phyloP scores from a whole-genome alignment of 1,140 invertebrate species.

The Globodera ellingtonae region DNA sequence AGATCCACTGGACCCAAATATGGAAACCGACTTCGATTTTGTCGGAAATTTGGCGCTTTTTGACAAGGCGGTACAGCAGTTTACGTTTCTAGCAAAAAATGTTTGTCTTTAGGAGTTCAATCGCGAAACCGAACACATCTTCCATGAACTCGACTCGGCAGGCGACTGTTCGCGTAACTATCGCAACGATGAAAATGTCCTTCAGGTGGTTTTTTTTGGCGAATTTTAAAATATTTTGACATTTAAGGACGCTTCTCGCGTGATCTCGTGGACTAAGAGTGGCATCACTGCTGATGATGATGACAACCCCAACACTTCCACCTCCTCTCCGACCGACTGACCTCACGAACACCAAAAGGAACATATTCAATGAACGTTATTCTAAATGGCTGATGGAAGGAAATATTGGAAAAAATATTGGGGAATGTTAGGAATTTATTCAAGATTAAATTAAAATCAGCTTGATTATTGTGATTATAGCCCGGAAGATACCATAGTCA shows the following conservation, averaged over 20 bases:
- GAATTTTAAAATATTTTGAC: neutral
- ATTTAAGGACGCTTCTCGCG: slow-evolving; percentile 48
- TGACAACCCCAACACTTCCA: too few species aligned
- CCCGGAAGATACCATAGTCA: too few species aligned
- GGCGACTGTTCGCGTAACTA: slow-evolving; percentile 35
- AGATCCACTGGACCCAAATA: slow-evolving; percentile 53
- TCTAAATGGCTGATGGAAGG: too few species aligned
- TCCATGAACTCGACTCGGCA: slow-evolving; percentile 18
- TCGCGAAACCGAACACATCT: slow-evolving; percentile 13
- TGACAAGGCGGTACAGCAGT: slow-evolving; percentile 44
- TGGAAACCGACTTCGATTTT: slow-evolving; percentile 60
- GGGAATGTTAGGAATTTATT: too few species aligned
- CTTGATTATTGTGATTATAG: too few species aligned
- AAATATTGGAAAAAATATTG: too few species aligned
- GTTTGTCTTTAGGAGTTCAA: slow-evolving; percentile 15
- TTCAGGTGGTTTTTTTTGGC: slow-evolving; percentile 20
- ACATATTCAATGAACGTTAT: too few species aligned
- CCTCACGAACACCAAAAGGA: too few species aligned
- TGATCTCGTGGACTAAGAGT: slow-evolving; percentile 48
- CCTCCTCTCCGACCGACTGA: too few species aligned
- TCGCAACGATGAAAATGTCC: slow-evolving; percentile 60
- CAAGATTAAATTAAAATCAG: too few species aligned
- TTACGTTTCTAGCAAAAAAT: neutral
- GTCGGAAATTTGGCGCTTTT: slow-evolving; percentile 57
- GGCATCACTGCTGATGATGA: neutral